Conservation (phyloP, 2,113 vertebrate genomes). For the Podarcis cretensis region DNA sequence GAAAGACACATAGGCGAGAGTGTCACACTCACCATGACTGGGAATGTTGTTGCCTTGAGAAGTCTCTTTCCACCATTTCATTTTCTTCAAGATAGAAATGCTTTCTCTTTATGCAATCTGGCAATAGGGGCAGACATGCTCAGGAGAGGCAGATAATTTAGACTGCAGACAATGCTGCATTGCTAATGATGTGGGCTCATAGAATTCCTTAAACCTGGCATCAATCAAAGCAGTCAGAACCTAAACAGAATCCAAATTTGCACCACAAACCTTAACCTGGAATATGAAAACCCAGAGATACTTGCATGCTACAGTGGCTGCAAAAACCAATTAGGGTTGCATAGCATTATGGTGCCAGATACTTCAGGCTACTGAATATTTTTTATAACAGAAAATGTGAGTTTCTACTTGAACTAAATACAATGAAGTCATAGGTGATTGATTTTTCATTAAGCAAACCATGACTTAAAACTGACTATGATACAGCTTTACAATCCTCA, state of each 20-base stretch:
- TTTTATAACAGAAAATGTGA: slow-evolving; percentile 12
- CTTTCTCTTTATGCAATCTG: slow-evolving; percentile 1
- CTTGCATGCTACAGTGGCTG: slow-evolving; percentile 19
- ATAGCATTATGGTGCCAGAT: slow-evolving; percentile 29
- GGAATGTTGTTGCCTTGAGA: background rate
- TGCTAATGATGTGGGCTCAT: background rate
- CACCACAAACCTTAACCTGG: slow-evolving; percentile 18
- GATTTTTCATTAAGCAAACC: slow-evolving; percentile 60
- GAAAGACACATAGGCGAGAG: background rate
- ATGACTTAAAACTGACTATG: slow-evolving; percentile 54
- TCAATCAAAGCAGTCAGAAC: background rate
- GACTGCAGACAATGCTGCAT: slow-evolving; percentile 3
- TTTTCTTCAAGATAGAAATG: background rate
- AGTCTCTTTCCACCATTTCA: background rate
- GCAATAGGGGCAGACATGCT: background rate
- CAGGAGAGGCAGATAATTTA: slow-evolving; percentile 10
- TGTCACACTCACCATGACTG: background rate
- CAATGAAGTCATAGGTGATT: slow-evolving; percentile 52
- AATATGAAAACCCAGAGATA: slow-evolving; percentile 20
- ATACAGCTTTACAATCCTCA: slow-evolving; percentile 47
- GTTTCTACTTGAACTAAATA: slow-evolving; percentile 33
- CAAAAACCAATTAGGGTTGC: slow-evolving; percentile 50
- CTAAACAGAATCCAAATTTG: slow-evolving; percentile 7
- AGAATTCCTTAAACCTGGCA: background rate
- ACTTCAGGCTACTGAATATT: slow-evolving; percentile 43